Conservation (phyloP, 23 tunicate species). For the Clavelina lepadiformis region DNA sequence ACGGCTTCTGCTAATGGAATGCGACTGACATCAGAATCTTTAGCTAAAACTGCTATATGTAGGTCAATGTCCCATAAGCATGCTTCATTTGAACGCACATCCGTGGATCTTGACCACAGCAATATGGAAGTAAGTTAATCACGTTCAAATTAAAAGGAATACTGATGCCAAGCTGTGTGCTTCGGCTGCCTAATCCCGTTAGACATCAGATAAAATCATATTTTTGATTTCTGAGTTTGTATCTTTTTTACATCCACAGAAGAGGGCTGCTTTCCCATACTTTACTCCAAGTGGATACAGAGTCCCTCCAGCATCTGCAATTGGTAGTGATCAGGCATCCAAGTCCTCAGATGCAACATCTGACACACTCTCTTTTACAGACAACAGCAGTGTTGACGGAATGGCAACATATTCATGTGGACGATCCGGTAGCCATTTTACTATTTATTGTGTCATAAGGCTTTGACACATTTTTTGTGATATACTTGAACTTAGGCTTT, state of each 20-base stretch:
- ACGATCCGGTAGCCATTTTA: conserved; percentile 22
- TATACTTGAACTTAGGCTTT: neutral
- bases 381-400: conserved; percentile 72
- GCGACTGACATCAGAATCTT: neutral
- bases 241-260: too few relatives aligned
- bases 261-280: conserved; percentile 57
- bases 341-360: conserved; percentile 87
- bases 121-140: too few relatives aligned
- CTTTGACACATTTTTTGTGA: neutral
- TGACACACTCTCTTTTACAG: conserved; percentile 73
- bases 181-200: too few relatives aligned
- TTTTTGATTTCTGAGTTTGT: too few relatives aligned
- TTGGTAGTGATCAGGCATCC: conserved; percentile 93
- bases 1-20: too few relatives aligned
- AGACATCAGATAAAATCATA: too few relatives aligned
- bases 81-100: neutral
- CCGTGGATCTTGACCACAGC: too few relatives aligned
- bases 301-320: conserved; percentile 90
- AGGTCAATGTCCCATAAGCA: neutral
- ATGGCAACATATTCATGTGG: conserved; percentile 29
- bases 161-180: too few relatives aligned
- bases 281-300: conserved; percentile 47
- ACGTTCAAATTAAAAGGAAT: too few relatives aligned
- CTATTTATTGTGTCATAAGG: neutral
- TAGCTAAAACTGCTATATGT: neutral